These are phyloP conservation scores for Halocynthia roretzi DNA, from an alignment of 23 tunicate genomes.

Conservation along the genomic window DNA sequence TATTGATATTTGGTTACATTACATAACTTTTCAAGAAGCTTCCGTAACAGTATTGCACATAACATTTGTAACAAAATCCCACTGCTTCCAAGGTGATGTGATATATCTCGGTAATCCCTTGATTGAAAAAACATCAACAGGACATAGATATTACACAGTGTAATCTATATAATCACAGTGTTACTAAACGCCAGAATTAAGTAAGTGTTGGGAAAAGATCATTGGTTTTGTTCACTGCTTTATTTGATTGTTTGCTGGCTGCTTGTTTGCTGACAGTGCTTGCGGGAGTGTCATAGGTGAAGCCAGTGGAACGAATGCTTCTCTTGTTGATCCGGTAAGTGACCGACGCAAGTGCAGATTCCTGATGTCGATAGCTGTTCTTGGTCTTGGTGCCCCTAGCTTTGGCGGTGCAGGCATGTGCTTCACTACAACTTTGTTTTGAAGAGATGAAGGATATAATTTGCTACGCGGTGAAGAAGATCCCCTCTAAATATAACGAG, in stretches of 20 bases:
- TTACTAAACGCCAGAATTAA: neutral
- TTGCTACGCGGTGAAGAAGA: slow-evolving; percentile 4
- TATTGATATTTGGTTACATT: too few species aligned
- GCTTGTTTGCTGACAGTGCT: neutral
- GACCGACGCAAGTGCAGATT: slow-evolving; percentile 3
- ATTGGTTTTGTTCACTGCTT: neutral
- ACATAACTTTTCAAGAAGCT: too few species aligned
- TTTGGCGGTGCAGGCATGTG: slow-evolving; percentile 26
- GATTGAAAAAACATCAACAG: too few species aligned
- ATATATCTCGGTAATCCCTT: too few species aligned
- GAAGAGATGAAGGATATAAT: neutral
- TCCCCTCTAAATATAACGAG: slow-evolving; percentile 12
- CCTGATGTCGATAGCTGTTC: slow-evolving; percentile 13
- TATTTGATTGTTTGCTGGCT: neutral
- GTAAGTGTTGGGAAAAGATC: neutral
- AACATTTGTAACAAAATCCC: too few species aligned
- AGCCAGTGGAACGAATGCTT: slow-evolving; percentile 18
- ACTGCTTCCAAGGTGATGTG: too few species aligned
- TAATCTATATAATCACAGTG: neutral
- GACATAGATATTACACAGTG: too few species aligned
- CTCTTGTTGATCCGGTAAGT: neutral
- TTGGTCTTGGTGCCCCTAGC: slow-evolving; percentile 22
- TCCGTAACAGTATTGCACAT: too few species aligned
- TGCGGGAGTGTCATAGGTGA: slow-evolving; percentile 25
- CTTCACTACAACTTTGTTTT: neutral